Percentiles rank a stretch among this genome's conserved stretches.
Evolutionary conservation across 2,888 invertebrate species (phyloP).

Genomic region (Himalopsyche japonica): DNA sequence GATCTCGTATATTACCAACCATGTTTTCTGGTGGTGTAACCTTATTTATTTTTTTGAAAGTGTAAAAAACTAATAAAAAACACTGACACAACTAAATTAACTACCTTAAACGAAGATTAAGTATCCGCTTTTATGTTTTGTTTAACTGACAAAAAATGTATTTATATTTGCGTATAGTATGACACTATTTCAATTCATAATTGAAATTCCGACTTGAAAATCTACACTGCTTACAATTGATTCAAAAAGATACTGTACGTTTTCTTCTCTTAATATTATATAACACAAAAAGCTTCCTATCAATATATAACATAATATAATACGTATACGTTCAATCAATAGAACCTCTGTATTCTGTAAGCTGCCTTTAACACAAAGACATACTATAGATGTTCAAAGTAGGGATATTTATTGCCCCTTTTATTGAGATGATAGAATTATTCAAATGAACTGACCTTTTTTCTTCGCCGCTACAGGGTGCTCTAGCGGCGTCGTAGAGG

Average conservation of each 20-base stretch:
- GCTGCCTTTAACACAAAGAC: background rate
- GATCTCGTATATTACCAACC: too few relatives aligned
- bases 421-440: constrained; percentile 36
- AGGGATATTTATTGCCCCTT: background rate
- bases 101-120: too few relatives aligned
- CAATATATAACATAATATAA: background rate
- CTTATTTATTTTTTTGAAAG: too few relatives aligned
- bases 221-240: background rate
- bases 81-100: too few relatives aligned
- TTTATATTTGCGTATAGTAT: too few relatives aligned
- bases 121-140: too few relatives aligned
- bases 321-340: background rate
- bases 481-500: constrained; percentile 60
- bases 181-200: too few relatives aligned
- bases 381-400: background rate
- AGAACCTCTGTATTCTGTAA: background rate
- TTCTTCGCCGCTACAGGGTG: constrained; percentile 62
- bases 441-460: constrained; percentile 60
- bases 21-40: too few relatives aligned
- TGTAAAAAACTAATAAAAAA: too few relatives aligned
- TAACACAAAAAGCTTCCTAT: background rate
- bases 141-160: too few relatives aligned
- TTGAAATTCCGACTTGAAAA: too few relatives aligned
- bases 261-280: background rate
- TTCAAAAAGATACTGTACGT: background rate